These are phyloP conservation scores for Mystacides longicornis DNA, from an alignment of 2,888 invertebrate species.

Conservation along the genomic window DNA sequence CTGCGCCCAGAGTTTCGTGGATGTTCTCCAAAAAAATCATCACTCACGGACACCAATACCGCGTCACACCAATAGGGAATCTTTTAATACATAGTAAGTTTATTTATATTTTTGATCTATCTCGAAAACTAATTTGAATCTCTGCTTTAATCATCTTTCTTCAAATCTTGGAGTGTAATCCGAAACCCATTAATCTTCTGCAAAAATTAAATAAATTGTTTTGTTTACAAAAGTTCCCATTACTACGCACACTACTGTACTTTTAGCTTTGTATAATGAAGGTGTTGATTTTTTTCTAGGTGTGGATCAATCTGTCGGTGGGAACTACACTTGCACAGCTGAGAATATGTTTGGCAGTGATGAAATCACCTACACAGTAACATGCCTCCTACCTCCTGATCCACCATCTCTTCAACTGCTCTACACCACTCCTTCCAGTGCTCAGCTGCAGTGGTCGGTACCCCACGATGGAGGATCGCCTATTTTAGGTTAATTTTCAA, in stretches of 20 bases:
- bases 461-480: conserved; percentile 53
- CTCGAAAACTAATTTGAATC: too few relatives aligned
- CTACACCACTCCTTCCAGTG: conserved; percentile 62
- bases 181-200: too few relatives aligned
- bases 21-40: conserved; percentile 61
- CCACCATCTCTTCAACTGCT: conserved; percentile 61
- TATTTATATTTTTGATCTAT: too few relatives aligned
- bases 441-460: conserved; percentile 44
- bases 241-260: too few relatives aligned
- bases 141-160: too few relatives aligned
- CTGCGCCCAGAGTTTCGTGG: conserved; percentile 71
- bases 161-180: too few relatives aligned
- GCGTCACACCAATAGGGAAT: conserved; percentile 63
- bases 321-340: conserved; percentile 77
- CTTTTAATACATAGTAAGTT: conserved; percentile 61
- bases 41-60: conserved; percentile 63
- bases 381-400: conserved; percentile 68
- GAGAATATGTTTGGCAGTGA: conserved; percentile 81
- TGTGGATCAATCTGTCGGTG: conserved; percentile 62
- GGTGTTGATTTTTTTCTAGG: conserved; percentile 43
- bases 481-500: conserved; percentile 39
- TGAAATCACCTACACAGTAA: conserved; percentile 70
- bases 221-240: too few relatives aligned
- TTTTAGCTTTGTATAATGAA: too few relatives aligned
- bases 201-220: too few relatives aligned